Conservation (phyloP, 2,113 vertebrate genomes). For the Macrotus californicus region DNA sequence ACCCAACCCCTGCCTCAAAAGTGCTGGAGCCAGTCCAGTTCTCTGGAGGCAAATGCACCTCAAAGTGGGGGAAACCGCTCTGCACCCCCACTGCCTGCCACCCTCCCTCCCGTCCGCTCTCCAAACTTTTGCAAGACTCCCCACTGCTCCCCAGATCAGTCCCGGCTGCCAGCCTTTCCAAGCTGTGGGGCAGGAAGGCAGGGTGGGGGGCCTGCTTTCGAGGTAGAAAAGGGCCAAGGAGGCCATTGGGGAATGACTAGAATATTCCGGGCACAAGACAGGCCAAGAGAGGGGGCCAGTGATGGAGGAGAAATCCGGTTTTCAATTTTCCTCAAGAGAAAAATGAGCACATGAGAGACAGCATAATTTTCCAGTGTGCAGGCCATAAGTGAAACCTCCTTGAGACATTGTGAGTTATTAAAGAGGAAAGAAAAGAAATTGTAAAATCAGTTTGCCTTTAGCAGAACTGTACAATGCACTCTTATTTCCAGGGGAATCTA, state of each 20-base stretch:
- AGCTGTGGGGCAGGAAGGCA: conserved; percentile 32
- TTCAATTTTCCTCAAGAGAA: conserved; percentile 63
- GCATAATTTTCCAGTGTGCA: conserved; percentile 57
- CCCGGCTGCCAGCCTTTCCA: conserved; percentile 17
- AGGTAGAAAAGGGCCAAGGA: neutral
- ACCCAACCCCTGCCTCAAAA: conserved; percentile 70
- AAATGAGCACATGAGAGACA: conserved; percentile 34
- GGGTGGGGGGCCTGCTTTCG: neutral
- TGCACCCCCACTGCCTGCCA: conserved; percentile 30
- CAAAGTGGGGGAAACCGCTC: neutral
- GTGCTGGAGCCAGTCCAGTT: conserved; percentile 77
- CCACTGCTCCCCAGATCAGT: neutral
- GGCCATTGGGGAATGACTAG: neutral
- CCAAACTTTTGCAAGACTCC: neutral
- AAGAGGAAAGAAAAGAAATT: conserved; percentile 63
- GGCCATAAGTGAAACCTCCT: conserved; percentile 58
- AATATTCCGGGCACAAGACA: conserved; percentile 19
- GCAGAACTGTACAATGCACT: conserved; percentile 52
- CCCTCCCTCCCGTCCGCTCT: neutral
- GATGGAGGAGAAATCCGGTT: conserved; percentile 35
- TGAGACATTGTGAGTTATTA: conserved; percentile 59
- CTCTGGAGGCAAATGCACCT: conserved; percentile 71
- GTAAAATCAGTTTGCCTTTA: conserved; percentile 57
- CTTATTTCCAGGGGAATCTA: conserved; percentile 66
- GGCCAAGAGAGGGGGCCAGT: neutral